Base-by-base conservation (phyloP, 2,113 vertebrate species). In the Sebastes fasciatus region DNA sequence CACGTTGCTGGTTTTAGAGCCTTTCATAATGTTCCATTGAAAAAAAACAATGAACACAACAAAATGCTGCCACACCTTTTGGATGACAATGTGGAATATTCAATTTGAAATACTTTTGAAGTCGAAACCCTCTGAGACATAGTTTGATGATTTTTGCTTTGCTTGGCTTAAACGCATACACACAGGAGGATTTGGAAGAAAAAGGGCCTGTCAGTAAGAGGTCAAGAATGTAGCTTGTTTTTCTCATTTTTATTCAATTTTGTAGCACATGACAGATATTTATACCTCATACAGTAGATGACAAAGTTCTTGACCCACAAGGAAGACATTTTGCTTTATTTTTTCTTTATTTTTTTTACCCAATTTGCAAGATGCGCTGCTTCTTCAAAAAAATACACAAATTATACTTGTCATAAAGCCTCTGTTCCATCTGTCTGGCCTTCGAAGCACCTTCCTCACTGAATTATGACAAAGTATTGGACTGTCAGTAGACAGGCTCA, bases 1-100 rank as follows among this genome's bases (percentile, higher is more conserved):
- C 42, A 64, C 48, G 34, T 34, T 77, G 4, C 65, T 72, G 78
- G 34, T 80, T 80, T 48, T 7, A n/a, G 26, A 26, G 65, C 11
- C 46, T 43, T 49, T 76, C 63, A 49, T 74, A 54, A 14, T 2
- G 5, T 48, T 57, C 46, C 61, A 9, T 8, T 63, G 54, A 81
- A 82, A 69, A 65, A 10, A 2, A 34, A 34, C 10, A 34, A 23
- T 1, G 6, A 74, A 46, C 19, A 77, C 40, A 52, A 52, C 34
- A 62, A 55, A 87, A 76, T 19, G n/a, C 2, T 43, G 57, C 16
- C 7, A 12, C 16, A 52, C 14, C 46, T 71, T 16, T 58, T 4
- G 11, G n/a, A 12, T 11, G 19, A 40, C 63, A 74, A 57, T 7
- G 70, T 12, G 9, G 14, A 49, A 55, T 51, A 51, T 67, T 65